Percentiles rank a stretch among this genome's conserved stretches.
phyloP scores from a whole-genome alignment of 2,888 invertebrate genomes.

The Lepidocyrtinus sp. region DNA sequence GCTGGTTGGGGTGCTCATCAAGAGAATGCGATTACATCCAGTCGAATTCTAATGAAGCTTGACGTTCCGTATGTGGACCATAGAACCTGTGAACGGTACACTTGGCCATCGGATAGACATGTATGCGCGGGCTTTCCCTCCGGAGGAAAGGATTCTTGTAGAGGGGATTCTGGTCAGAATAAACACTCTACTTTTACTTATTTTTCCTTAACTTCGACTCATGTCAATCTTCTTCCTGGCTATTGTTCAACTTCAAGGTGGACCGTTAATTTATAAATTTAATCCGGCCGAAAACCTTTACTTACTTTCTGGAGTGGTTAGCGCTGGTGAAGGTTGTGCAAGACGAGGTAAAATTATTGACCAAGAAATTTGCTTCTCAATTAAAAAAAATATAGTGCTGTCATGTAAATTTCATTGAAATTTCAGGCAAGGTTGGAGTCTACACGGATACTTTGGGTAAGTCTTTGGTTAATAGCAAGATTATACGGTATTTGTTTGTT shows the following conservation, averaged over 20 bases:
- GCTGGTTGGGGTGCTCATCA: conserved; percentile 40
- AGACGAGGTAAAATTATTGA: not conserved
- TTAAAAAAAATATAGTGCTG: too few species aligned
- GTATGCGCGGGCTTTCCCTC: conserved; percentile 31
- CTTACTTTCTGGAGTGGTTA: conserved; percentile 34
- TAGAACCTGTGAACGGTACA: not conserved
- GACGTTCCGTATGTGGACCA: conserved; percentile 22
- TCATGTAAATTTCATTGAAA: not conserved
- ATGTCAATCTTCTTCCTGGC: too few species aligned
- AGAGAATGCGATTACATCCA: not conserved
- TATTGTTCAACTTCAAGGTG: too few species aligned
- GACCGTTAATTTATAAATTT: not conserved
- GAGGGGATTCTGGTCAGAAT: not conserved
- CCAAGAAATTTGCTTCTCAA: too few species aligned
- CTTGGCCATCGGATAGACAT: conserved; percentile 9
- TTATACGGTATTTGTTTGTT: not conserved
- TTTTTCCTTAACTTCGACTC: not conserved
- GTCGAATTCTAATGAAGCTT: conserved; percentile 32
- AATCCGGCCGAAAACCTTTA: not conserved
- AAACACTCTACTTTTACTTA: not conserved
- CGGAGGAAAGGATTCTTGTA: conserved; percentile 41
- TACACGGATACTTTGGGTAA: not conserved
- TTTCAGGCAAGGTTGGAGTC: not conserved
- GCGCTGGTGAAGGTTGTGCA: conserved; percentile 32
- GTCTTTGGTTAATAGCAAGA: too few species aligned